Base-by-base conservation (phyloP, 1,140 invertebrate species). In the Diabrotica undecimpunctata region DNA sequence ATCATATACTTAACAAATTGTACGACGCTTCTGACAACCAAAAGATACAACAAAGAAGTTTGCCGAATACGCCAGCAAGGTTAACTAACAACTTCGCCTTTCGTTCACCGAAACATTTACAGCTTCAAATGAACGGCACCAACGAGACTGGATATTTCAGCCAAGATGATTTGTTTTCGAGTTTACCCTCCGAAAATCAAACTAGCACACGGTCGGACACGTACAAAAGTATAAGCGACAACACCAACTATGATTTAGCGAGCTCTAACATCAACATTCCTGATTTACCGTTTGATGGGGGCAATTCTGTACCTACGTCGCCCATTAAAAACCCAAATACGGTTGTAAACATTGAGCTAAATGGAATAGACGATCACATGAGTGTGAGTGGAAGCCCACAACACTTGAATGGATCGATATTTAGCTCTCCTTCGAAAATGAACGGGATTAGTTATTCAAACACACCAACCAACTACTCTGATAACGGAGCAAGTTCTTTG, bases 1-100 rank as follows among this genome's bases (percentile, higher is more conserved):
- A 77, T 50, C 77, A 74, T 57, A 72, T 74, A 7, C 74, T 83
- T 35, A 81, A 81, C 14, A 78, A 71, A 41, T 60, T 75, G 14
- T 75, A 69, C 53, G 65, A 74, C 3, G 2, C 54, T 12, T 65
- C 53, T 9, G 63, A 65, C 13, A 54, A 37, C 57, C 52, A 41
- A 25, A 57, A 9, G n/a, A 7, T 41, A 14, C 7, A 14, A 57
- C 61, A 11, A 52, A 54, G n/a, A 56, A 13, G 25, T 54, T 8
- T 62, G 4, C 54, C 59, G 37, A 57, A 54, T 52, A 66, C 58
- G 8, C 62, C 58, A 7, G 54, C 57, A 7, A 65, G 53, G n/a
- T 39, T 51, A 0, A 46, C n/a, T 5, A 13, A 13, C 11, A 64
- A 64, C 12, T 39, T 55, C 7, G 51, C 54, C 2, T 39, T 38